phyloP scores from a whole-genome alignment of 2,888 invertebrate genomes.

The Spisula subtruncata region DNA sequence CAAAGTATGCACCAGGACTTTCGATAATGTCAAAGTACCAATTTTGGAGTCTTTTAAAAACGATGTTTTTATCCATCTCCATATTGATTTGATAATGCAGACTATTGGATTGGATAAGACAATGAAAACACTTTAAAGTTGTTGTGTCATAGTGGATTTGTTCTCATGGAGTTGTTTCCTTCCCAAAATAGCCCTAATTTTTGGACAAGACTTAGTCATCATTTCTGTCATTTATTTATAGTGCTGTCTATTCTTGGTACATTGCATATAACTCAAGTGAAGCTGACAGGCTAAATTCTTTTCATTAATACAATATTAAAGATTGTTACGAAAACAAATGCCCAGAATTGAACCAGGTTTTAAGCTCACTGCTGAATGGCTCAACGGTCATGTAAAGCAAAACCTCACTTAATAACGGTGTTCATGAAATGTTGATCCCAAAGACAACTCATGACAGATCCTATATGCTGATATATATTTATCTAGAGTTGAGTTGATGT shows the following conservation, averaged over 20 bases:
- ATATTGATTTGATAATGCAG: background rate
- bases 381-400: too few relatives aligned
- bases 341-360: too few relatives aligned
- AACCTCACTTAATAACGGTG: too few relatives aligned
- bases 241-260: background rate
- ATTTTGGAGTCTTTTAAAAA: background rate
- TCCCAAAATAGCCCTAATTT: background rate
- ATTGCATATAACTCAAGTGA: too few relatives aligned
- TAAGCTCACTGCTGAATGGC: too few relatives aligned
- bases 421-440: too few relatives aligned
- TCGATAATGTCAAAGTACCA: conserved; percentile 1
- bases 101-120: background rate
- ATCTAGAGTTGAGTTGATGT: too few relatives aligned
- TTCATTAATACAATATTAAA: too few relatives aligned
- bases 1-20: background rate
- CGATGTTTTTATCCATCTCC: background rate
- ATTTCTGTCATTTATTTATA: background rate
- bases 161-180: background rate
- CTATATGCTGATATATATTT: too few relatives aligned
- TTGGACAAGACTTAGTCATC: background rate
- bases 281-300: too few relatives aligned
- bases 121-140: background rate
- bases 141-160: background rate
- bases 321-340: too few relatives aligned
- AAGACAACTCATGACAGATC: too few relatives aligned